phyloP scores from a whole-genome alignment of 2,797 vertebrate species.

The Poliocrania exsul region DNA sequence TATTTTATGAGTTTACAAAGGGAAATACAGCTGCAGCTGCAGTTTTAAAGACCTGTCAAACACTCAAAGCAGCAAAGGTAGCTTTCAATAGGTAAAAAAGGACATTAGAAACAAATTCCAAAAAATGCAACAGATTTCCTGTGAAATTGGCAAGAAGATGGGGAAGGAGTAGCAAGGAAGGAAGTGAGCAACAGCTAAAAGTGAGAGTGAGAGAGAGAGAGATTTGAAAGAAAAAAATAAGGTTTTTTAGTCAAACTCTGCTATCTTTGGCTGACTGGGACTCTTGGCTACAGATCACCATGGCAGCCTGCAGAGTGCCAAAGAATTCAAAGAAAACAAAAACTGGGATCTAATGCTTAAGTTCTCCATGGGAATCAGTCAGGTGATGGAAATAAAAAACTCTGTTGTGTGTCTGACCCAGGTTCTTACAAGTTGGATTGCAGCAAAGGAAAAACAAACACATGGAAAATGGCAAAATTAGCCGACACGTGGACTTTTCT shows the following conservation, averaged over 20 bases:
- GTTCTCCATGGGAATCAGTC: constrained; percentile 44
- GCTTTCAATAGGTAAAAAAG: neutral
- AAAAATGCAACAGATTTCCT: neutral
- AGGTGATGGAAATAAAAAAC: constrained; percentile 58
- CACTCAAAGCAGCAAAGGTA: neutral
- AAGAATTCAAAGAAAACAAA: constrained; percentile 62
- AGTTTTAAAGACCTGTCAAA: neutral
- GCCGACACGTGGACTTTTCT: neutral
- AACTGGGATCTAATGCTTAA: constrained; percentile 32
- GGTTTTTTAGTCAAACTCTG: constrained; percentile 21
- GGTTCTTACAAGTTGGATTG: neutral
- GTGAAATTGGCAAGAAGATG: neutral
- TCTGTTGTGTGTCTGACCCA: constrained; percentile 8
- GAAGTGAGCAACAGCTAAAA: constrained; percentile 15
- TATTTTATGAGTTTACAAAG: neutral
- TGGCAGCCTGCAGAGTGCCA: constrained; percentile 29
- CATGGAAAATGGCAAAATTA: constrained; percentile 33
- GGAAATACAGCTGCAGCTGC: neutral
- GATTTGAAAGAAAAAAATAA: neutral
- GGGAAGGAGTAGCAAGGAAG: neutral
- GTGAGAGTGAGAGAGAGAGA: neutral
- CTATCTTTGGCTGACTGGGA: constrained; percentile 46
- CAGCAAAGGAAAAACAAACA: constrained; percentile 27
- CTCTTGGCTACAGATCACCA: neutral
- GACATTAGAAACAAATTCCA: neutral